Evolutionary conservation across 1,140 invertebrate species (phyloP).

Genomic region (Bombus difficillimus): DNA sequence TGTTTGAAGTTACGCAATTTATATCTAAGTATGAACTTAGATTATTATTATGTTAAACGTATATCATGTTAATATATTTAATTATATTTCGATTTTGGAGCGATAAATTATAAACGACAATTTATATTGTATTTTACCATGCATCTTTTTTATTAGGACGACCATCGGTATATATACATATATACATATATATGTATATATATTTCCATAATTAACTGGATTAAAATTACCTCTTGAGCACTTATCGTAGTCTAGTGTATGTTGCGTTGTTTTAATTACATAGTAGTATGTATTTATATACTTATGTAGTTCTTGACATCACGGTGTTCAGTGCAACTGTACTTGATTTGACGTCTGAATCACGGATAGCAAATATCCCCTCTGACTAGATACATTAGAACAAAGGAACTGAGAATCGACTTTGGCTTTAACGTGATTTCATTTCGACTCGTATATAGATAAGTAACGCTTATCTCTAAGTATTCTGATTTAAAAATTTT

Average conservation of each 20-base stretch:
- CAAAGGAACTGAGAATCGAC: constrained; percentile 26
- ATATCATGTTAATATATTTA: no score
- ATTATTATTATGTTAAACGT: not conserved
- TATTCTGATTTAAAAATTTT: not conserved
- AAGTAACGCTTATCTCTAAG: not conserved
- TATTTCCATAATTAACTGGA: not conserved
- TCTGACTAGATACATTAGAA: constrained; percentile 18
- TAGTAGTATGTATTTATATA: not conserved
- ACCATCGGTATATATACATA: not conserved
- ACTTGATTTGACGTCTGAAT: constrained; percentile 34
- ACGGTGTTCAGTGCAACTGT: constrained; percentile 42
- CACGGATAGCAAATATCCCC: constrained; percentile 19
- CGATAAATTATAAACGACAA: not conserved
- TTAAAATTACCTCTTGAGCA: not conserved
- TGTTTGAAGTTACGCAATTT: not conserved
- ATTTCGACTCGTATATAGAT: not conserved
- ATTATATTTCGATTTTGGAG: not conserved
- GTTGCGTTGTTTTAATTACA: constrained; percentile 1
- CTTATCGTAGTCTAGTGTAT: not conserved
- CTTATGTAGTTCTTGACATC: not conserved
- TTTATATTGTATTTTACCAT: not conserved
- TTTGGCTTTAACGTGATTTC: not conserved
- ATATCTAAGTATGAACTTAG: not conserved
- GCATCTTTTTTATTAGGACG: not conserved
- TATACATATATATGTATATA: not conserved